Evolutionary conservation across 2,113 vertebrate genomes (phyloP), one percentile per base, ranked within the genome.

Genomic region (Vulpes lagopus): DNA sequence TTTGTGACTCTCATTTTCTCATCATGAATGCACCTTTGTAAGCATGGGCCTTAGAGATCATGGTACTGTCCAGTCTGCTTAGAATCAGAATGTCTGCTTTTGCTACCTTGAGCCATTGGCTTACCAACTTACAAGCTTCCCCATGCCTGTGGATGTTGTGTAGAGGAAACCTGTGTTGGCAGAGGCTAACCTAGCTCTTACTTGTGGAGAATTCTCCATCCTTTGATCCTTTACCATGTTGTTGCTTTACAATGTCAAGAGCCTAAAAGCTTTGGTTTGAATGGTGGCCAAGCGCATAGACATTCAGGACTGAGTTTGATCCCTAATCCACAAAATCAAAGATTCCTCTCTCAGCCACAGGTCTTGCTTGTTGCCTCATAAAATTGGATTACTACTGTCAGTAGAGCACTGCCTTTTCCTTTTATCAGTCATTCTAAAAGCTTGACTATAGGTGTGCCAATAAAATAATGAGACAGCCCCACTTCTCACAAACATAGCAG

Each of bases 281-380:
- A 93, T 91, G 84, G 88, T 96, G 89, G 76, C 84, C 92, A 96
- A 94, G 92, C 57, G 74, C 97, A 92, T 73, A 90, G 95, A 76
- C 93, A 60, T 97, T 92, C 71, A 88, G 88, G 64, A 88, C 60
- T 22, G 69, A 95, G 81, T 85, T 73, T 96, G 96, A 95, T 97
- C 84, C 91, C 96, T 94, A 96, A 94, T 98, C 96, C 84, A 85
- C 88, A 95, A 93, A 97, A 98, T 96, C 95, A 97, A 98, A 98
- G 95, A 73, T 94, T 96, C 80, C 51, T 92, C 79, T 86, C 35
- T 81, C 85, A 80, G 49, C 49, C 22, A 89, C 55, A 59, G 80
- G 64, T 92, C 80, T 95, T 90, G 90, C 92, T 94, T 91, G 67
- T 96, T 95, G 49, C 92, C 55, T 95, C 94, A 71, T 93, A 94